These are phyloP conservation scores for Dexiosoma caninum DNA, from an alignment of 2,888 invertebrate genomes.

Conservation along the genomic window DNA sequence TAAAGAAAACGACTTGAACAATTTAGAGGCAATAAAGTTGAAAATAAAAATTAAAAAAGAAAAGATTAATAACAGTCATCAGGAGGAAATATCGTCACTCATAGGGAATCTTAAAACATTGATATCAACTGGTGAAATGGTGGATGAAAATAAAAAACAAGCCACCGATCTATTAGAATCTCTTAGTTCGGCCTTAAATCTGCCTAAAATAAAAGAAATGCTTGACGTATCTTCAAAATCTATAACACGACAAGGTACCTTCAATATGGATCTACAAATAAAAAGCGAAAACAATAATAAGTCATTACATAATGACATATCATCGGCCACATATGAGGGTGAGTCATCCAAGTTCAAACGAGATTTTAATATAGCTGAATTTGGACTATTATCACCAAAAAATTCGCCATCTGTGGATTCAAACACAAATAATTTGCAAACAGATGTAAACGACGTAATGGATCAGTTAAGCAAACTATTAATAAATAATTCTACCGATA, in stretches of 20 bases:
- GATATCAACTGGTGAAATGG: slow-evolving; percentile 63
- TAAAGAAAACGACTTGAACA: background rate
- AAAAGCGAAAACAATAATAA: background rate
- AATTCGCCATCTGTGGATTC: background rate
- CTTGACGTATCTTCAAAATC: slow-evolving; percentile 53
- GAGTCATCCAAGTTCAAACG: slow-evolving; percentile 61
- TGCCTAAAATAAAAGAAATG: background rate
- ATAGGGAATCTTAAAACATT: slow-evolving; percentile 67
- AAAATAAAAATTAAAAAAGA: slow-evolving; percentile 60
- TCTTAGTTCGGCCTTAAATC: slow-evolving; percentile 64
- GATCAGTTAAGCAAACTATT: slow-evolving; percentile 69
- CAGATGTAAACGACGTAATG: slow-evolving; percentile 67
- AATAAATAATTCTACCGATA: slow-evolving; percentile 51
- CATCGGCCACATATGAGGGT: slow-evolving; percentile 64
- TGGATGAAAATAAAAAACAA: slow-evolving; percentile 64
- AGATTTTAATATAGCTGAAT: slow-evolving; percentile 61
- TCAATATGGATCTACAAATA: slow-evolving; percentile 68
- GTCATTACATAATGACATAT: slow-evolving; percentile 40
- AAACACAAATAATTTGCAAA: slow-evolving; percentile 22
- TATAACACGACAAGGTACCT: slow-evolving; percentile 69
- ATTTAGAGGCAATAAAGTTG: slow-evolving; percentile 58
- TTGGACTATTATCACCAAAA: slow-evolving; percentile 43
- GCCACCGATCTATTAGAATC: slow-evolving; percentile 67
- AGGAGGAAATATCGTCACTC: slow-evolving; percentile 64
- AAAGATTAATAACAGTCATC: slow-evolving; percentile 59